Percentiles rank a stretch among this genome's conserved stretches.
phyloP scores from a whole-genome alignment of 92 coral and sea anemone species.

The Epizoanthus illoricatus region DNA sequence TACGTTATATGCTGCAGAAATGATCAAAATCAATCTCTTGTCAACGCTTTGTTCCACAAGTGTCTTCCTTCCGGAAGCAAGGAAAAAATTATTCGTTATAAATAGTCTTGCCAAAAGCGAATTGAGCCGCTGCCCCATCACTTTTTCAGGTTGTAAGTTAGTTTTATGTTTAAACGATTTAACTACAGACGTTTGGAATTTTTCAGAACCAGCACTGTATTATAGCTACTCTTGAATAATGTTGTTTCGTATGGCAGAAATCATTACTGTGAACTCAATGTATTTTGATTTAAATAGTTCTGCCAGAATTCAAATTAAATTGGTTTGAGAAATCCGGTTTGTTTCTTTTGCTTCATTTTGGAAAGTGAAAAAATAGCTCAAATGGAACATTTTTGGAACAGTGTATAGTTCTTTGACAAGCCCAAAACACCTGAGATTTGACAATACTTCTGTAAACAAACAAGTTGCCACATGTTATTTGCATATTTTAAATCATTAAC shows the following conservation, averaged over 20 bases:
- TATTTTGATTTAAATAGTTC: not conserved
- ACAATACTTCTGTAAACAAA: slow-evolving; percentile 17
- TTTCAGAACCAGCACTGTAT: not conserved
- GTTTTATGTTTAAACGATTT: no score
- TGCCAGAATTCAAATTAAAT: not conserved
- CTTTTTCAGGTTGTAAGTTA: not conserved
- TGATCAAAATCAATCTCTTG: not conserved
- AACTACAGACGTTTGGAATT: not conserved
- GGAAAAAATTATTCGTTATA: not conserved
- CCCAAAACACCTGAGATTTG: slow-evolving; percentile 32
- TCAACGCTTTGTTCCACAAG: no score
- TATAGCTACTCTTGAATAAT: no score
- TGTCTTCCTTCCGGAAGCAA: not conserved
- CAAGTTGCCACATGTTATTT: slow-evolving; percentile 20
- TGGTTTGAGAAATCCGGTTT: not conserved
- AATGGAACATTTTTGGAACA: not conserved
- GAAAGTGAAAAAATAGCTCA: not conserved
- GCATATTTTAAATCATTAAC: slow-evolving; percentile 9
- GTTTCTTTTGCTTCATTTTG: not conserved
- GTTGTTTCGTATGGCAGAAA: not conserved
- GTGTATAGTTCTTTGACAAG: not conserved
- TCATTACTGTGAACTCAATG: not conserved
- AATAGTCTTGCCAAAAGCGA: not conserved
- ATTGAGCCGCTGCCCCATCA: not conserved
- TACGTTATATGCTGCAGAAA: not conserved